Conservation (phyloP, 2,113 vertebrate species). For the Barnardius zonarius region DNA sequence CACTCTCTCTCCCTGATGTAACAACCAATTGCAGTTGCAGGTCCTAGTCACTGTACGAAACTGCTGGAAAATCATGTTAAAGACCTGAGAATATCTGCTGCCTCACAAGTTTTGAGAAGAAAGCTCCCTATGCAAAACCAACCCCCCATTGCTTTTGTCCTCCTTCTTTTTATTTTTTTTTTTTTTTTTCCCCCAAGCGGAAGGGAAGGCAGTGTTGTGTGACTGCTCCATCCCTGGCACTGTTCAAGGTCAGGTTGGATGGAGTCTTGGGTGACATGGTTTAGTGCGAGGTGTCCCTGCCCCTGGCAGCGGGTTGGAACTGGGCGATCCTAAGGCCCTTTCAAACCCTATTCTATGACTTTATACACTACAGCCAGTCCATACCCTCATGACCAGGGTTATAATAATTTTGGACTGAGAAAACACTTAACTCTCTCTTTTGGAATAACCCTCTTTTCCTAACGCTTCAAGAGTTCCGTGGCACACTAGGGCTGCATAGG, state of each 20-base stretch:
- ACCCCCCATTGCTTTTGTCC: too few species aligned
- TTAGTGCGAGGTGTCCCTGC: background rate
- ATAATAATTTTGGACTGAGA: background rate
- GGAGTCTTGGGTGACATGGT: background rate
- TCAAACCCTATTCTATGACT: background rate
- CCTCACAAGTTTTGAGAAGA: background rate
- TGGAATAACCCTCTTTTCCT: background rate
- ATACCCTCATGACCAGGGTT: background rate
- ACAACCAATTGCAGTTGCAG: background rate
- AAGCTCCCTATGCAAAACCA: background rate
- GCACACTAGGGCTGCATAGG: background rate
- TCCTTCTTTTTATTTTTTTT: too few species aligned
- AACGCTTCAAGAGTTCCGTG: background rate
- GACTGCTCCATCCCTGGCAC: background rate
- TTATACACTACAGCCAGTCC: background rate
- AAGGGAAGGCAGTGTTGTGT: background rate
- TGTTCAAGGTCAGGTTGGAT: background rate
- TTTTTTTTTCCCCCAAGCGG: background rate
- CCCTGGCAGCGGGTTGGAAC: background rate
- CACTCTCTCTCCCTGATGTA: background rate
- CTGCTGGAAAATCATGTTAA: background rate
- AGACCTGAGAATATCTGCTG: background rate
- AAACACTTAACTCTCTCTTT: background rate
- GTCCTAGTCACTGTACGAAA: background rate
- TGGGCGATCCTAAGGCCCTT: background rate